A percentile compares a stretch with the other conserved stretches of the same genome.
Conservation (phyloP, 2,888 invertebrate genomes). For the Lampropteryx suffumata region DNA sequence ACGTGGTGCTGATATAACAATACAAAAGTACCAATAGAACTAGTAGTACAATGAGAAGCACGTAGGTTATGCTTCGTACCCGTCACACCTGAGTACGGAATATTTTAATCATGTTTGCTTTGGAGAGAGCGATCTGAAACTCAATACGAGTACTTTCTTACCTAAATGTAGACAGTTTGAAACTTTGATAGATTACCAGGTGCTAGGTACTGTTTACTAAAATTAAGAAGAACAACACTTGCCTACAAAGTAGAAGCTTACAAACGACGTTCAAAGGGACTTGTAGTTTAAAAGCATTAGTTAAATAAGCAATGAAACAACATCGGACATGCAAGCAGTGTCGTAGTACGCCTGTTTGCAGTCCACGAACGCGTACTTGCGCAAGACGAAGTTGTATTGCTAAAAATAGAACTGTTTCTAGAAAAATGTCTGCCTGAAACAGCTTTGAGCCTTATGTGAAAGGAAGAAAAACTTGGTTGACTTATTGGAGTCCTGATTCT, state of each 20-base stretch:
- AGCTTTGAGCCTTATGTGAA: neutral
- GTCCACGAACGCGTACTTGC: constrained; percentile 11
- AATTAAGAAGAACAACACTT: neutral
- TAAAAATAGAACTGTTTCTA: constrained; percentile 19
- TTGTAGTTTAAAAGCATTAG: neutral
- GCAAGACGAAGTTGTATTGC: constrained; percentile 13
- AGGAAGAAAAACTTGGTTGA: neutral
- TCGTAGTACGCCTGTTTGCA: constrained; percentile 13
- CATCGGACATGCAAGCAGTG: constrained; percentile 20
- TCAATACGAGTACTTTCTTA: too few relatives aligned
- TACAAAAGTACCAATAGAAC: constrained; percentile 13
- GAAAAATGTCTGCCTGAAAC: constrained; percentile 11
- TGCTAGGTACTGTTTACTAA: too few relatives aligned
- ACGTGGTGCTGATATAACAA: constrained; percentile 24
- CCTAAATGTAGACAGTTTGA: too few relatives aligned
- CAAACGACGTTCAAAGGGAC: constrained; percentile 6
- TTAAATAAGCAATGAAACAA: constrained; percentile 1
- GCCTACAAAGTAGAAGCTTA: neutral
- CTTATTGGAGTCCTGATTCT: too few relatives aligned
- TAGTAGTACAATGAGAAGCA: constrained; percentile 10
- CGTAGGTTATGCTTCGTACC: constrained; percentile 15
- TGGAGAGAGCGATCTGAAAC: neutral
- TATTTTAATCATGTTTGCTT: neutral
- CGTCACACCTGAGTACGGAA: neutral
- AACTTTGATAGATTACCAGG: too few relatives aligned